Evolutionary conservation across 1,140 invertebrate genomes (phyloP), one percentile per base, ranked within the genome.

Genomic region (Carposina sasakii): DNA sequence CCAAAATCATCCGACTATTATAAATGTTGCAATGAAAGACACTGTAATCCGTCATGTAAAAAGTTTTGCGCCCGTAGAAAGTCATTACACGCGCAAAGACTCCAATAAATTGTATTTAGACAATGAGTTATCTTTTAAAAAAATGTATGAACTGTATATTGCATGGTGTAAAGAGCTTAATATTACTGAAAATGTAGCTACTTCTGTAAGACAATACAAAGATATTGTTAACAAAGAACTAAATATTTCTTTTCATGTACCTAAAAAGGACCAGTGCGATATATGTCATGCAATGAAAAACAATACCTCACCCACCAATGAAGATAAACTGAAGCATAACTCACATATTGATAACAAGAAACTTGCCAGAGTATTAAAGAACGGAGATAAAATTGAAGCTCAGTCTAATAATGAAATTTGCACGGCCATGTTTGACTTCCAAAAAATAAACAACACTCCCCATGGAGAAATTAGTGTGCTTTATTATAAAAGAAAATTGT

Each of bases 261-360:
- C 48, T 15, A 56, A 56, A 26, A 56, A 56, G 40, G 48, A 52
- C 37, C 37, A 43, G 20, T 56, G 43, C 43, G 50, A 57, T 39
- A 19, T 47, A 16, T 57, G 55, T 47, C 42, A 53, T 23, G 26
- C 39, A 12, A 47, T 23, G 23, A 22, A 50, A 48, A 54, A 58
- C n/a, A 45, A 41, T 39, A 8, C 28, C 15, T 21, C 3, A 37
- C 42, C 43, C 36, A 41, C 37, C 10, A 41, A 48, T 34, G 46
- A 54, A 39, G 40, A 54, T 31, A 12, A 31, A 48, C 19, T 23
- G 20, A 26, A 20, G 22, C 2, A 43, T 19, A 20, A 39, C n/a
- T n/a, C n/a, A n/a, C n/a, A n/a, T n/a, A n/a, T n/a, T n/a, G n/a
- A n/a, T n/a, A 50, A 26, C 16, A 57, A 46, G 23, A 47, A 20